These are phyloP conservation scores for Gymnobelideus leadbeateri DNA, from an alignment of 2,113 vertebrate species.

Conservation along the genomic window DNA sequence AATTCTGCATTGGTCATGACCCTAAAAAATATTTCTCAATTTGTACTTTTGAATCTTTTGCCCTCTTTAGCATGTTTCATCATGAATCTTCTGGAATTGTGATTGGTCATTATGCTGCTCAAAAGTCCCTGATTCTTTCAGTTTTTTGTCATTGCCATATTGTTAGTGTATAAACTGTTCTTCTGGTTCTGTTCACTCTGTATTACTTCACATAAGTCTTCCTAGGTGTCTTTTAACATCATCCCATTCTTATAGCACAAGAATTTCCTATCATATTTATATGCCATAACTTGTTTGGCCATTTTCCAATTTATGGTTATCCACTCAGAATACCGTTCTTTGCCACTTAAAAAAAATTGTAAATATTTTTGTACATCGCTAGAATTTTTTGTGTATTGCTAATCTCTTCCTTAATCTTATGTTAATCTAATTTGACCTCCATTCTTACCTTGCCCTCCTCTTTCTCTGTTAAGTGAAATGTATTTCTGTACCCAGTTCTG, in stretches of 20 bases:
- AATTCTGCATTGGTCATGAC: background rate
- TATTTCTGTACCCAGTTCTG: too few relatives aligned
- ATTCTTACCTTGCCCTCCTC: too few relatives aligned
- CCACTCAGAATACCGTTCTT: too few relatives aligned
- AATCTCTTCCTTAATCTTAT: too few relatives aligned
- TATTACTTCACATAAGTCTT: background rate
- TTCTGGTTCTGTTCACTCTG: background rate
- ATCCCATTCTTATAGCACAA: background rate
- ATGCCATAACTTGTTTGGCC: background rate
- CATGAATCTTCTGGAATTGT: background rate
- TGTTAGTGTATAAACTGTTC: background rate
- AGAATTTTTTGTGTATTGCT: too few relatives aligned
- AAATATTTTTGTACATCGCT: too few relatives aligned
- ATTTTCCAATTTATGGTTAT: background rate
- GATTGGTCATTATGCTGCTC: background rate
- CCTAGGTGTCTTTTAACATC: background rate
- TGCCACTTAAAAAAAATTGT: too few relatives aligned
- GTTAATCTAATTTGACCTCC: too few relatives aligned
- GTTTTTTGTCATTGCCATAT: too few relatives aligned
- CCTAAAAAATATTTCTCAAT: background rate
- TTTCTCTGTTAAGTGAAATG: too few relatives aligned
- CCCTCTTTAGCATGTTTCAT: background rate
- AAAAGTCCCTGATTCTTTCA: background rate
- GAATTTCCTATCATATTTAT: background rate
- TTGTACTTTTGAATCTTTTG: background rate